Conservation (phyloP, 2,888 invertebrate genomes). For the Oxytorus armatus region DNA sequence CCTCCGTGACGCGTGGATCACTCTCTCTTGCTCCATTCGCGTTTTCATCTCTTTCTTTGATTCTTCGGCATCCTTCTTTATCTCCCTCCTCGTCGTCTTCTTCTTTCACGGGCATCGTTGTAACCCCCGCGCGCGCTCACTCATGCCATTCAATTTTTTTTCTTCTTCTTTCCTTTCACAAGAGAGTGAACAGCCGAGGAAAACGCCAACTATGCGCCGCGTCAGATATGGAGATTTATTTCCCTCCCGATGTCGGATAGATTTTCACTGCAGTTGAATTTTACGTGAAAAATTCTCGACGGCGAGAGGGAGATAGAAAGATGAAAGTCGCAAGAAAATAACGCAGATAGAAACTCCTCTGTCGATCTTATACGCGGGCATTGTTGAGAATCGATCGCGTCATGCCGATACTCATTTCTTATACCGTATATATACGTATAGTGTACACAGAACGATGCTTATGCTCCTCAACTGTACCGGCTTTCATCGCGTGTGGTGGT, state of each 20-base stretch:
- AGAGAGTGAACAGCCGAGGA: constrained; percentile 35
- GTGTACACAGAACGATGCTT: constrained; percentile 50
- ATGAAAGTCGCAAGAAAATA: background rate
- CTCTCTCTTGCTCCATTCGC: constrained; percentile 55
- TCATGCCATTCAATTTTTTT: constrained; percentile 69
- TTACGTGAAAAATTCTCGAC: constrained; percentile 50
- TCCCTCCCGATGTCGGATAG: constrained; percentile 73
- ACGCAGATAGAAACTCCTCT: background rate
- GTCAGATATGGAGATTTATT: constrained; percentile 83
- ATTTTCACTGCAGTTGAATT: constrained; percentile 42
- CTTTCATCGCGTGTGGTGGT: constrained; percentile 51
- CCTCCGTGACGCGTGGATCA: constrained; percentile 64
- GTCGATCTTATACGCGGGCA: constrained; percentile 61
- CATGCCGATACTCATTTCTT: constrained; percentile 79
- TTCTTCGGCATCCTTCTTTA: constrained; percentile 39
- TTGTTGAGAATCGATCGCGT: constrained; percentile 81
- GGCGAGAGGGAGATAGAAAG: constrained; percentile 56
- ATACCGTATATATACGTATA: constrained; percentile 7
- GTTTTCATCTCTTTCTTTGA: constrained; percentile 56
- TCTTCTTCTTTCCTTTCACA: constrained; percentile 69
- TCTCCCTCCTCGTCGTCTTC: constrained; percentile 47
- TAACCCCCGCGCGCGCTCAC: constrained; percentile 27
- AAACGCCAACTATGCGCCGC: constrained; percentile 77
- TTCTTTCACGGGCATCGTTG: constrained; percentile 34
- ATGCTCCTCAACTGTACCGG: constrained; percentile 63